Conservation (phyloP, 2,888 invertebrate species). For the Euphydryas editha region DNA sequence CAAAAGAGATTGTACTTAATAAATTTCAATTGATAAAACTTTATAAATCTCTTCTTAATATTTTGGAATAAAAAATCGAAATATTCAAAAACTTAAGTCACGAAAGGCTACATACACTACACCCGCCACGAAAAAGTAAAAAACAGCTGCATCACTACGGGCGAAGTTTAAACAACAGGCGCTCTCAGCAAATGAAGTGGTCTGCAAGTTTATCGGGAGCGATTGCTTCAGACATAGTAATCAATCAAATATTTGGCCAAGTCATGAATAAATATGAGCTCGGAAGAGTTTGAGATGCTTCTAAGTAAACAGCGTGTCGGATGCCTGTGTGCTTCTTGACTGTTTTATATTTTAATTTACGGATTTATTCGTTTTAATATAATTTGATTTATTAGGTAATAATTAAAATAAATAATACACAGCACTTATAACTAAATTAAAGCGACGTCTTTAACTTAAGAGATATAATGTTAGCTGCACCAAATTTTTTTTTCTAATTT, state of each 20-base stretch:
- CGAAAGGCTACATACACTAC: conserved; percentile 30
- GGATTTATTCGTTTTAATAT: too few relatives aligned
- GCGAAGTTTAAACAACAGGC: conserved; percentile 68
- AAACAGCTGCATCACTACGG: conserved; percentile 65
- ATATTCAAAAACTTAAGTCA: conserved; percentile 9
- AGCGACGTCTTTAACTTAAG: too few relatives aligned
- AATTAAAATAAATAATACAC: too few relatives aligned
- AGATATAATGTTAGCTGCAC: too few relatives aligned
- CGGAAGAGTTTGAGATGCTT: conserved; percentile 52
- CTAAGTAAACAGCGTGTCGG: conserved; percentile 39
- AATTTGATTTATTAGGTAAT: too few relatives aligned
- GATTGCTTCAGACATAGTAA: conserved; percentile 73
- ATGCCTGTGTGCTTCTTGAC: conserved; percentile 22
- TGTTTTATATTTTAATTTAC: neutral
- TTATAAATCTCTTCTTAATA: neutral
- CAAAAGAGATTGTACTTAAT: too few relatives aligned
- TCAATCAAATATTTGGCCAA: conserved; percentile 80
- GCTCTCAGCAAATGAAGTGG: conserved; percentile 75
- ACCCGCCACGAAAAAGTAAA: conserved; percentile 37
- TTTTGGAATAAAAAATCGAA: neutral
- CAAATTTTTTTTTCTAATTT: too few relatives aligned
- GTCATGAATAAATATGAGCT: conserved; percentile 75
- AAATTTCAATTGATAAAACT: neutral
- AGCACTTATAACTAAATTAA: too few relatives aligned
- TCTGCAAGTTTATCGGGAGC: conserved; percentile 72